Conservation (phyloP, 2,888 invertebrate species). For the Drosophila algonquin region DNA sequence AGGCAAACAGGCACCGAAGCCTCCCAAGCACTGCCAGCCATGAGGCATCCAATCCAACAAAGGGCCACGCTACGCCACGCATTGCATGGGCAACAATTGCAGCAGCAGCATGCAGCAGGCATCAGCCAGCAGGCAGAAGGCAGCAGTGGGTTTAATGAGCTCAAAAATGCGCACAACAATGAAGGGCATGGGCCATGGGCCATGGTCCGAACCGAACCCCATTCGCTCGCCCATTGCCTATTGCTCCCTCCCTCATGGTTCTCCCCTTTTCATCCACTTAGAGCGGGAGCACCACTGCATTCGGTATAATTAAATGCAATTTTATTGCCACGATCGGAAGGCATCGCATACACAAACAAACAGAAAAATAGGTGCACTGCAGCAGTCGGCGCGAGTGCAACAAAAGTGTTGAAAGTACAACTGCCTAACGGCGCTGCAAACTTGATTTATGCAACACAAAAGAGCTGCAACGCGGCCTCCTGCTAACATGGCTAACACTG, state of each 20-base stretch:
- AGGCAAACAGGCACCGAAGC: background rate
- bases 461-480: background rate
- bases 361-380: slow-evolving; percentile 49
- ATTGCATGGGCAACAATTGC: slow-evolving; percentile 64
- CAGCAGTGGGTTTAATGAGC: slow-evolving; percentile 67
- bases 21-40: background rate
- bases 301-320: slow-evolving; percentile 75
- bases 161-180: slow-evolving; percentile 75
- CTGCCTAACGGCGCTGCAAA: slow-evolving; percentile 62
- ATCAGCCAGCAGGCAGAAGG: too few species aligned
- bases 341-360: slow-evolving; percentile 37
- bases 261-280: slow-evolving; percentile 19
- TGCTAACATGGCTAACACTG: slow-evolving; percentile 23
- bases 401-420: slow-evolving; percentile 70
- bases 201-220: slow-evolving; percentile 48
- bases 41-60: slow-evolving; percentile 19
- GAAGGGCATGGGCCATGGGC: slow-evolving; percentile 49
- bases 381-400: slow-evolving; percentile 35
- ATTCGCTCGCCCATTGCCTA: slow-evolving; percentile 1
- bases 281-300: slow-evolving; percentile 20
- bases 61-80: slow-evolving; percentile 43
- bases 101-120: slow-evolving; percentile 6
- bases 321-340: slow-evolving; percentile 74
- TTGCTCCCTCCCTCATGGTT: background rate
- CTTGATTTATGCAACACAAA: slow-evolving; percentile 76